Conservation (phyloP, 2,888 invertebrate species). For the Agrenia bidenticulata region DNA sequence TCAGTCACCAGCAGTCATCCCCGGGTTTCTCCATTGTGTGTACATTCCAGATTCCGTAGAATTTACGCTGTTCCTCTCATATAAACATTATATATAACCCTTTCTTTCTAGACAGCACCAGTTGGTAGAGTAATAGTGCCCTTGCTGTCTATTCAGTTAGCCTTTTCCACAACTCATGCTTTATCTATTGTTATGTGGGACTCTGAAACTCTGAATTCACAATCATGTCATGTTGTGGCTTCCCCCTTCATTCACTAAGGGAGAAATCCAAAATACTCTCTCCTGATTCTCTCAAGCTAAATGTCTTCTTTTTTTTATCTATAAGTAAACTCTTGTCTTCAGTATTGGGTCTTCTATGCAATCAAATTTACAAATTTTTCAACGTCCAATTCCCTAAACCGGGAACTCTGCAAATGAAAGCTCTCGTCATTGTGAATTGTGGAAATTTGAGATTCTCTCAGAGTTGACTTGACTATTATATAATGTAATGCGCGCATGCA, state of each 20-base stretch:
- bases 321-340: background rate
- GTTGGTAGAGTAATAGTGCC: too few species aligned
- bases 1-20: too few species aligned
- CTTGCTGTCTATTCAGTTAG: background rate
- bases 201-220: constrained; percentile 14
- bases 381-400: constrained; percentile 19
- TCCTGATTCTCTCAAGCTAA: background rate
- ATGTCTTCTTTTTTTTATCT: background rate
- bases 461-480: too few species aligned
- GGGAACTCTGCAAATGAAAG: too few species aligned
- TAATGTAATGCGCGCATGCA: too few species aligned
- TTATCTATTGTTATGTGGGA: constrained; percentile 28
- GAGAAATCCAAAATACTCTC: background rate
- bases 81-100: too few species aligned
- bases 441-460: too few species aligned
- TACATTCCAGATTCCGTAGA: too few species aligned
- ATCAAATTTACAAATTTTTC: constrained; percentile 27
- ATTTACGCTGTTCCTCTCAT: too few species aligned
- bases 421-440: too few species aligned
- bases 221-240: constrained; percentile 34
- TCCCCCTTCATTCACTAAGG: background rate
- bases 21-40: too few species aligned
- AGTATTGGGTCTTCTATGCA: background rate
- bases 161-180: background rate
- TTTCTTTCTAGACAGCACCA: too few species aligned